Percentiles rank a stretch among this genome's conserved stretches.
Conservation (phyloP, 2,113 vertebrate species). For the Cyprichromis sp. region DNA sequence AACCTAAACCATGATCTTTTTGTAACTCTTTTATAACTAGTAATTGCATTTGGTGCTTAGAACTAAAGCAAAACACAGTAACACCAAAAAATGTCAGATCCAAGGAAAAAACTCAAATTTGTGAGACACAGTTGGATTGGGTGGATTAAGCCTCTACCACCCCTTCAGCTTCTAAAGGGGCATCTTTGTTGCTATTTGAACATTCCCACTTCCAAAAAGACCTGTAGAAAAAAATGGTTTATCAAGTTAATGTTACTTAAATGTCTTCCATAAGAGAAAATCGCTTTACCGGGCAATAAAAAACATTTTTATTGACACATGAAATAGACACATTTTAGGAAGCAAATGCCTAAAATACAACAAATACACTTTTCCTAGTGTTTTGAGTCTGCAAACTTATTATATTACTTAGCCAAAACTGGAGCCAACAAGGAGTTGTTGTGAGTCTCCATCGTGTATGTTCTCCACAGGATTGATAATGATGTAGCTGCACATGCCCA, state of each 20-base stretch:
- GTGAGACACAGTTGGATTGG: neutral
- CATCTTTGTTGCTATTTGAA: neutral
- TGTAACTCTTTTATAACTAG: neutral
- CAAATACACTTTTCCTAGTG: neutral
- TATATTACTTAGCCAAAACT: neutral
- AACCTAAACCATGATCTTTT: neutral
- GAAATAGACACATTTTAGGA: neutral
- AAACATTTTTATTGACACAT: neutral
- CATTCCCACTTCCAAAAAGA: neutral
- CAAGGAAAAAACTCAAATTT: neutral
- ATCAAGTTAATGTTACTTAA: neutral
- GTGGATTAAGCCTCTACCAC: neutral
- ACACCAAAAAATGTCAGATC: neutral
- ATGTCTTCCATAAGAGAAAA: neutral
- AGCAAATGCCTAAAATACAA: neutral
- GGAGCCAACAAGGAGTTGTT: neutral
- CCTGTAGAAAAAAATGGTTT: neutral
- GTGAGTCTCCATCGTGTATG: neutral
- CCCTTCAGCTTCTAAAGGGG: neutral
- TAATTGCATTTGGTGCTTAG: neutral
- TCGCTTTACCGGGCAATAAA: rapidly evolving
- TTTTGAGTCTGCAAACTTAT: neutral
- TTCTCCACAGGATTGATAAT: neutral
- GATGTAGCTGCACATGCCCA: neutral
- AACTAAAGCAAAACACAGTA: neutral